Percentiles rank a stretch among this genome's conserved stretches.
Conservation (phyloP, 2,888 invertebrate species). For the Latrodectus elegans region DNA sequence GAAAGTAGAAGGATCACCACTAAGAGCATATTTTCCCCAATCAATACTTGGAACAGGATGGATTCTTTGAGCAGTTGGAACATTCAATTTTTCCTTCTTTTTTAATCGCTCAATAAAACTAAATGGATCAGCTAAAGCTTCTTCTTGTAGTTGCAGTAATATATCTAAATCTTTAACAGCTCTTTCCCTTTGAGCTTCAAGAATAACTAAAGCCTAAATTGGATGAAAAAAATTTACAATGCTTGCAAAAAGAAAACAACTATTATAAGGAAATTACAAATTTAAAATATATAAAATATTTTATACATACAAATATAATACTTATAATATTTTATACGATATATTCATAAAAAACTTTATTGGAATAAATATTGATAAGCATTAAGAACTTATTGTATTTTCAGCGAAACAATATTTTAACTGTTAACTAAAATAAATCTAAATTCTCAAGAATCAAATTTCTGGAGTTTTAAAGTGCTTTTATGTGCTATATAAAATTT, state of each 20-base stretch:
- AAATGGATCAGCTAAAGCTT: conserved; percentile 83
- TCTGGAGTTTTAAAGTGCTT: too few species aligned
- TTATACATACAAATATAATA: not conserved
- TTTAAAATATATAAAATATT: not conserved
- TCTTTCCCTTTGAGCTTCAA: conserved; percentile 84
- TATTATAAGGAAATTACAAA: not conserved
- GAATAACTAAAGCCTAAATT: conserved; percentile 79
- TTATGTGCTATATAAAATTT: too few species aligned
- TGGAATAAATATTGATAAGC: too few species aligned
- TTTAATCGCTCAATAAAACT: conserved; percentile 83
- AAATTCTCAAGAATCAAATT: too few species aligned
- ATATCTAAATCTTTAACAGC: conserved; percentile 81
- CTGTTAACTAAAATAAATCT: too few species aligned
- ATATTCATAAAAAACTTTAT: too few species aligned
- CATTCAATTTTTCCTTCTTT: conserved; percentile 80
- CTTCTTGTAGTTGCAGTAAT: conserved; percentile 80
- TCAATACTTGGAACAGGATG: conserved; percentile 77
- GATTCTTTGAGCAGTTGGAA: conserved; percentile 81
- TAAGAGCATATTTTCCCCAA: conserved; percentile 81
- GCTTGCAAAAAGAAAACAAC: not conserved
- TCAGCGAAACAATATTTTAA: too few species aligned
- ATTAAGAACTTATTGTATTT: too few species aligned
- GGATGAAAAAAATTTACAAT: not conserved
- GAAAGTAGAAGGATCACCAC: conserved; percentile 37
- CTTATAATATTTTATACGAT: not conserved